Conservation (phyloP, 2,113 vertebrate species). For the Speoplatyrhinus poulsoni region DNA sequence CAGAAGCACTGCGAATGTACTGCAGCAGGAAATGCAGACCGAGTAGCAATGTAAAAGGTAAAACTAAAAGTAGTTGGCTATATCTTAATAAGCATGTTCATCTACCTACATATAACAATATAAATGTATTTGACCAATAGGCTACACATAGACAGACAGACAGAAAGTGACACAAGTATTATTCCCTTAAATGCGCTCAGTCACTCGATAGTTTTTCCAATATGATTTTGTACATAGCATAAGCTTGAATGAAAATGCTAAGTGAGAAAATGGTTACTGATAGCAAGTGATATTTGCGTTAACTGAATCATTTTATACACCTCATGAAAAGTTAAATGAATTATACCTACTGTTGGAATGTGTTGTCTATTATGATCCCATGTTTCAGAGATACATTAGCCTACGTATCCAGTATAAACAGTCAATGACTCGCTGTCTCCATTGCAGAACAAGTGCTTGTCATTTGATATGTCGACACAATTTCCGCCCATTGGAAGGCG, state of each 20-base stretch:
- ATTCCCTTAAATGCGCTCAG: not conserved
- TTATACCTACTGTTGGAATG: conserved; percentile 32
- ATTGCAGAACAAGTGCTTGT: conserved; percentile 16
- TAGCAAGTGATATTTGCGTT: not conserved
- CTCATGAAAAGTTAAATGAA: not conserved
- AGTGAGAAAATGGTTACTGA: not conserved
- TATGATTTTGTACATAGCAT: too few species aligned
- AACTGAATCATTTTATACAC: not conserved
- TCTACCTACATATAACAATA: too few species aligned
- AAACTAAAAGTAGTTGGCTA: too few species aligned
- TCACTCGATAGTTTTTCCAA: not conserved
- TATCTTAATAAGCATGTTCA: too few species aligned
- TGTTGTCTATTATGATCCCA: not conserved
- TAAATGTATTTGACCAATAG: not conserved
- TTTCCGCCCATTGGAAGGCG: conserved; percentile 17
- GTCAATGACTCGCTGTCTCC: conserved; percentile 43
- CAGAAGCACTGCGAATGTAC: too few species aligned
- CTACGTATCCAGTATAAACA: not conserved
- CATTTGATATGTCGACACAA: not conserved
- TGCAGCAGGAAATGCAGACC: too few species aligned
- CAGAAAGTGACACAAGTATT: not conserved
- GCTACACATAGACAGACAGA: not conserved
- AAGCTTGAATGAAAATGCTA: not conserved
- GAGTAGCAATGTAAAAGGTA: too few species aligned
- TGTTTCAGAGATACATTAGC: not conserved